Evolutionary conservation across 2,113 vertebrate species (phyloP).

Genomic region (Clarias batrachus): DNA sequence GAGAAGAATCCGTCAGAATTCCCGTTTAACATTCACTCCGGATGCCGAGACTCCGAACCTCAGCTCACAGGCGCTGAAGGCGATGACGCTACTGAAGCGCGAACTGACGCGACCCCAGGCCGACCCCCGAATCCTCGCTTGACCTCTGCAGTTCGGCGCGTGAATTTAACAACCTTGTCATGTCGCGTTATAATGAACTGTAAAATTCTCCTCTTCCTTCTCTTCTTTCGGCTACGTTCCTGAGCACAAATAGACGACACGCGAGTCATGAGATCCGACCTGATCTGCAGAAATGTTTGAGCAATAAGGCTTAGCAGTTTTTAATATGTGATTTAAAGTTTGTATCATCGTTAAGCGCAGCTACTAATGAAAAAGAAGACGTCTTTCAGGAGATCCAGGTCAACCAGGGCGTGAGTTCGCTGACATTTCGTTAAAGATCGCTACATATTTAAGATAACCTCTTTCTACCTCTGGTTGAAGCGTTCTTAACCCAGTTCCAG

Average conservation of each 20-base stretch:
- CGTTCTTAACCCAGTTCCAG: too few relatives aligned
- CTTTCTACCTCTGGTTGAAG: too few relatives aligned
- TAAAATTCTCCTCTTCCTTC: neutral
- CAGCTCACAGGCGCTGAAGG: neutral
- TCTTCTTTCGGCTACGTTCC: neutral
- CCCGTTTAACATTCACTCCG: conserved; percentile 13
- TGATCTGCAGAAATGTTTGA: neutral
- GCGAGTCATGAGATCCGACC: neutral
- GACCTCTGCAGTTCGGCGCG: conserved; percentile 1
- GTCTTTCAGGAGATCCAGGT: too few relatives aligned
- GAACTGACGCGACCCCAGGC: neutral
- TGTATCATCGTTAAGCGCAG: too few relatives aligned
- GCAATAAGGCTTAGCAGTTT: too few relatives aligned
- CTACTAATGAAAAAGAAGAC: too few relatives aligned
- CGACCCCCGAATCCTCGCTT: neutral
- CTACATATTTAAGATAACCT: too few relatives aligned
- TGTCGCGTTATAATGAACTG: neutral
- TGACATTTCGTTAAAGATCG: too few relatives aligned
- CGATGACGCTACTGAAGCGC: neutral
- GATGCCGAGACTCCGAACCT: neutral
- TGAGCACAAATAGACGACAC: neutral
- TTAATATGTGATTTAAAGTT: too few relatives aligned
- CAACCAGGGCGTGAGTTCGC: too few relatives aligned
- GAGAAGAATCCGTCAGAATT: neutral
- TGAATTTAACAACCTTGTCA: conserved; percentile 14